phyloP scores from a whole-genome alignment of 2,888 invertebrate genomes.

The Cinara cedri region DNA sequence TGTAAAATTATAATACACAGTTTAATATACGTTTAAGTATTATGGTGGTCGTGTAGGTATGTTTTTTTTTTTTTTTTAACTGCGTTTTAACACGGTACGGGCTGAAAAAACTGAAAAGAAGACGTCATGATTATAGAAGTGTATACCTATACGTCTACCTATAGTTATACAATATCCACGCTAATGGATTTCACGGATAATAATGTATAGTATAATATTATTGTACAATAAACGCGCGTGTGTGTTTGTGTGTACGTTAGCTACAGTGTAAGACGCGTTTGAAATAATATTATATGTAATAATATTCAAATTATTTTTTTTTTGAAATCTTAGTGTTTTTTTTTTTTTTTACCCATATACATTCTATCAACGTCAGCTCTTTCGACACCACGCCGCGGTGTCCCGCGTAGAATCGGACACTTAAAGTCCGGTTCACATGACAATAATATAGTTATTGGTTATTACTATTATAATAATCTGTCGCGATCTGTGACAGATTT shows the following conservation, averaged over 20 bases:
- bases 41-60: background rate
- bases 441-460: too few species aligned
- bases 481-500: too few species aligned
- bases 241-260: too few species aligned
- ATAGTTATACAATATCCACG: background rate
- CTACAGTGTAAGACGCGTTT: background rate
- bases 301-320: constrained; percentile 10
- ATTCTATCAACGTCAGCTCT: background rate
- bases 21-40: background rate
- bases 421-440: too few species aligned
- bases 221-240: too few species aligned
- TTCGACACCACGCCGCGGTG: background rate
- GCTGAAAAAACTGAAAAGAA: background rate
- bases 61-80: background rate
- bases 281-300: background rate
- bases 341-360: background rate
- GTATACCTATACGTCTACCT: background rate
- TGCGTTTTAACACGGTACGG: background rate
- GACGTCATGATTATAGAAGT: constrained; percentile 14
- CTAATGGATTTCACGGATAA: constrained; percentile 50
- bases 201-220: too few species aligned
- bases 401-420: background rate
- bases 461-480: too few species aligned
- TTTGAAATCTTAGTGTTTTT: constrained; percentile 19
- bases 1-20: too few species aligned